These are phyloP conservation scores for Leguminivora glycinivorella DNA, from an alignment of 1,140 invertebrate species.

Conservation along the genomic window DNA sequence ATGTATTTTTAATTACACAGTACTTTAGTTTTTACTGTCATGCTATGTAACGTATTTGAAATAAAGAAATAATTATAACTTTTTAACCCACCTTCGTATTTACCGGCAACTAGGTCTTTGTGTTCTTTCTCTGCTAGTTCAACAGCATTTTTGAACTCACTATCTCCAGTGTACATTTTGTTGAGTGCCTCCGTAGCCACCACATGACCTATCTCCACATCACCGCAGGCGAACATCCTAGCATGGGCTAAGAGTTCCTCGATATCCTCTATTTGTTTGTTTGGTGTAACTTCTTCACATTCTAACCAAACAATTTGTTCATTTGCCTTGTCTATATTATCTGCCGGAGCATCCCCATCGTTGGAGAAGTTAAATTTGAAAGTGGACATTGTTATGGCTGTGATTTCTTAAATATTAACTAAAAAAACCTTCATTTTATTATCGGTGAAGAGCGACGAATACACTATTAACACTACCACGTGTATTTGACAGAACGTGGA, in stretches of 20 bases:
- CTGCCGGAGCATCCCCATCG: constrained; percentile 28
- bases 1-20: too few relatives aligned
- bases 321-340: constrained; percentile 32
- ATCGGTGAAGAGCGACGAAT: too few relatives aligned
- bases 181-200: constrained; percentile 57
- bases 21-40: too few relatives aligned
- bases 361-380: constrained; percentile 78
- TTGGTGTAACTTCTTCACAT: constrained; percentile 57
- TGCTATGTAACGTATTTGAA: too few relatives aligned
- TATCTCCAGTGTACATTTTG: constrained; percentile 52
- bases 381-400: constrained; percentile 58
- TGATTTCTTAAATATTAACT: neutral
- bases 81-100: constrained; percentile 84
- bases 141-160: constrained; percentile 62
- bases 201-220: constrained; percentile 77
- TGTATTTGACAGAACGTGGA: neutral
- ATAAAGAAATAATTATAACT: constrained; percentile 37
- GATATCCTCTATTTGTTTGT: constrained; percentile 53
- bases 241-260: constrained; percentile 57
- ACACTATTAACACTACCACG: neutral
- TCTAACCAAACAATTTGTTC: constrained; percentile 60
- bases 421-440: neutral
- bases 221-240: constrained; percentile 68
- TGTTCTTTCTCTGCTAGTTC: constrained; percentile 82
- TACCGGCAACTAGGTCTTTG: constrained; percentile 85